phyloP scores from a whole-genome alignment of 2,888 invertebrate genomes.

The Cecidostiba fungosa region DNA sequence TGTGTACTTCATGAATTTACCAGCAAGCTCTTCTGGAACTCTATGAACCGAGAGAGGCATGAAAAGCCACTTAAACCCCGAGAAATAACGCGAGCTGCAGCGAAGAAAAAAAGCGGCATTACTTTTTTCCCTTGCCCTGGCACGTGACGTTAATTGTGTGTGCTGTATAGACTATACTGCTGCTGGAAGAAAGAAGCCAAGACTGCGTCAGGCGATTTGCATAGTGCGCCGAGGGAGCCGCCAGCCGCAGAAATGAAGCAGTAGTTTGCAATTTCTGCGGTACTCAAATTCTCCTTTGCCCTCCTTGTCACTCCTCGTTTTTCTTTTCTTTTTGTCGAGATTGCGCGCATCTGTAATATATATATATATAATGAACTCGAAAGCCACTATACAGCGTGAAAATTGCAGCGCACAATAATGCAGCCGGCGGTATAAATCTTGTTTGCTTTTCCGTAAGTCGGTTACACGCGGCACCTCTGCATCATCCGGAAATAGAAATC shows the following conservation, averaged over 20 bases:
- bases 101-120: conserved; percentile 14
- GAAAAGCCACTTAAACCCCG: background rate
- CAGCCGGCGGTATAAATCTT: background rate
- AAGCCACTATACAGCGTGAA: background rate
- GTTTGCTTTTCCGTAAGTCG: background rate
- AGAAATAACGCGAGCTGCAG: conserved; percentile 36
- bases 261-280: no score
- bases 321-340: background rate
- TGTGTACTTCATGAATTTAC: background rate
- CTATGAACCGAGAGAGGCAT: no score
- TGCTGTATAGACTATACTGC: background rate
- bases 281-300: conserved; percentile 27
- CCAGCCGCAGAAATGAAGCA: conserved; percentile 15
- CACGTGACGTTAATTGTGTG: conserved; percentile 58
- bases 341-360: background rate
- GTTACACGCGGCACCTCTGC: no score
- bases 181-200: background rate
- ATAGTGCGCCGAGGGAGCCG: no score
- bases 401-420: background rate
- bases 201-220: conserved; percentile 26
- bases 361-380: background rate
- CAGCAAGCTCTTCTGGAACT: background rate
- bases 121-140: background rate
- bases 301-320: conserved; percentile 9
- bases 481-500: background rate